Conservation (phyloP, 2,888 invertebrate genomes). For the Dicyrtomina minuta region DNA sequence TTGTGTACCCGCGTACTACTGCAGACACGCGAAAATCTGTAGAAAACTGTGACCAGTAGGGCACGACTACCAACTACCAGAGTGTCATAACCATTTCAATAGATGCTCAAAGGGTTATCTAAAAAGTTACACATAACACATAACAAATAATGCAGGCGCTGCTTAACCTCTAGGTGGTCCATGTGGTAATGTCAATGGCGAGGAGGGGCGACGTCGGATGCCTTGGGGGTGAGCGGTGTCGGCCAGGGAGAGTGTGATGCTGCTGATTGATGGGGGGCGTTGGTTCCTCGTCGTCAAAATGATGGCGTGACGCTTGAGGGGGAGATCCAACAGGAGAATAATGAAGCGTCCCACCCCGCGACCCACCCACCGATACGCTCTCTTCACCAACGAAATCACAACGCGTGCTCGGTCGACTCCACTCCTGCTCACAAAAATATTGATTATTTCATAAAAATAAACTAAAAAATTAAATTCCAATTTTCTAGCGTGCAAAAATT, state of each 20-base stretch:
- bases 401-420: constrained; percentile 54
- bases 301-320: constrained; percentile 52
- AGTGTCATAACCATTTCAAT: no score
- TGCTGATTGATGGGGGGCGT: constrained; percentile 54
- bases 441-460: no score
- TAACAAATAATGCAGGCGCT: no score
- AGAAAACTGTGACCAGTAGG: no score
- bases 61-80: no score
- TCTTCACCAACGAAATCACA: constrained; percentile 54
- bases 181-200: constrained; percentile 52
- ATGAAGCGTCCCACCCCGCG: constrained; percentile 52
- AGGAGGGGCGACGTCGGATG: constrained; percentile 54
- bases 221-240: constrained; percentile 51
- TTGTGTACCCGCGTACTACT: no score
- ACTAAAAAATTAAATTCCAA: no score
- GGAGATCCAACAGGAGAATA: constrained; percentile 54
- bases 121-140: no score
- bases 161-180: constrained; percentile 46
- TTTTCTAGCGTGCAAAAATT: no score
- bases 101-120: no score
- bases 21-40: no score
- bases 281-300: constrained; percentile 52
- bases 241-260: constrained; percentile 53
- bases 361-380: constrained; percentile 51
- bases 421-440: no score